Percentiles rank a stretch among this genome's conserved stretches.
These are phyloP conservation scores for Villa cingulata DNA, from an alignment of 2,888 invertebrate genomes.

Conservation along the genomic window DNA sequence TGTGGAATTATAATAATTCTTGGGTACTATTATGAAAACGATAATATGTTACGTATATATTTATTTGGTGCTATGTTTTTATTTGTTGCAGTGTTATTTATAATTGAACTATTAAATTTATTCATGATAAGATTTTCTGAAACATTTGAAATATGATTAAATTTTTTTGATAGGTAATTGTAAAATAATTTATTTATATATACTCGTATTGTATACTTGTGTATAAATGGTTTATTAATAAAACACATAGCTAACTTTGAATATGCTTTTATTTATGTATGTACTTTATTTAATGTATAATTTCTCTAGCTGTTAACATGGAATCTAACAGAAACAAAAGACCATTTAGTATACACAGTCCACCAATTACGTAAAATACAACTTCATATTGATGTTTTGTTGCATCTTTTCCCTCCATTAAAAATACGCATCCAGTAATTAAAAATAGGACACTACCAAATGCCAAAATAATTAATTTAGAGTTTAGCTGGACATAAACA, in stretches of 20 bases:
- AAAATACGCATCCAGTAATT: background rate
- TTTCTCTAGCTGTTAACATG: background rate
- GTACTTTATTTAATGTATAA: background rate
- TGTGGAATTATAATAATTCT: background rate
- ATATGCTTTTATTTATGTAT: too few species aligned
- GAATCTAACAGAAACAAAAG: background rate
- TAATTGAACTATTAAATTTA: background rate
- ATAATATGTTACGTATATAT: background rate
- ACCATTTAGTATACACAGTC: background rate
- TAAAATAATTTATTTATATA: too few species aligned
- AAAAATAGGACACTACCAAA: background rate
- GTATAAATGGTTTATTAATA: too few species aligned
- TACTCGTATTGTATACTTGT: too few species aligned
- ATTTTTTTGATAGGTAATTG: too few species aligned
- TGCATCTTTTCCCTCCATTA: background rate
- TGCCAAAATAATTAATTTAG: background rate
- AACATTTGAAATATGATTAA: too few species aligned
- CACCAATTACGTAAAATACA: background rate
- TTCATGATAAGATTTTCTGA: background rate
- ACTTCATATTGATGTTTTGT: background rate
- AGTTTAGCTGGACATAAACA: background rate
- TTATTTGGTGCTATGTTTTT: background rate
- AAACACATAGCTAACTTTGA: too few species aligned
- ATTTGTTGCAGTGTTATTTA: background rate
- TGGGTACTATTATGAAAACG: background rate